Evolutionary conservation across 2,797 vertebrate genomes (phyloP).

Genomic region (Acrocephalus scirpaceus): DNA sequence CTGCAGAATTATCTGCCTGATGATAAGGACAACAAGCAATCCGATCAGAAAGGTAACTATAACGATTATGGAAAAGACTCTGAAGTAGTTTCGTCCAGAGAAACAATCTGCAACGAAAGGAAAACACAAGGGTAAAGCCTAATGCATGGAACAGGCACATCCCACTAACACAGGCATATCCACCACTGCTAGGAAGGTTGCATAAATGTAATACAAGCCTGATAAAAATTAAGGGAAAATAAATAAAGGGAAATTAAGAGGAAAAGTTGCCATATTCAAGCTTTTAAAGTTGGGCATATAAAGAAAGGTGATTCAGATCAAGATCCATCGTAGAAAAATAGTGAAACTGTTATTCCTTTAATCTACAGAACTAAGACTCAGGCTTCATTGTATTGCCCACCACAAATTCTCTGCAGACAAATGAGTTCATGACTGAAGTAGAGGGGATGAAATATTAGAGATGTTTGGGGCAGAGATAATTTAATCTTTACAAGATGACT

Average conservation of each 20-base stretch:
- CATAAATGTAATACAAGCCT: neutral
- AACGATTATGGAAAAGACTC: slow-evolving; percentile 91
- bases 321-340: neutral
- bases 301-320: neutral
- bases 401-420: neutral
- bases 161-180: neutral
- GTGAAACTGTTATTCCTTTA: neutral
- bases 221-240: neutral
- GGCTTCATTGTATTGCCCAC: neutral
- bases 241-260: neutral
- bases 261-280: neutral
- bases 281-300: neutral
- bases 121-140: slow-evolving; percentile 37
- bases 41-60: slow-evolving; percentile 92
- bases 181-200: neutral
- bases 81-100: slow-evolving; percentile 83
- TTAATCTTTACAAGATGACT: neutral
- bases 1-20: slow-evolving; percentile 86
- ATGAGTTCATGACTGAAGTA: neutral
- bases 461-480: neutral
- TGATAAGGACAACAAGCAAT: slow-evolving; percentile 87
- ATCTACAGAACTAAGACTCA: neutral
- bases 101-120: slow-evolving; percentile 82
- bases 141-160: neutral
- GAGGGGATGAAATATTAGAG: neutral